Evolutionary conservation across 2,888 invertebrate genomes (phyloP).

Genomic region (Protonemura montana): DNA sequence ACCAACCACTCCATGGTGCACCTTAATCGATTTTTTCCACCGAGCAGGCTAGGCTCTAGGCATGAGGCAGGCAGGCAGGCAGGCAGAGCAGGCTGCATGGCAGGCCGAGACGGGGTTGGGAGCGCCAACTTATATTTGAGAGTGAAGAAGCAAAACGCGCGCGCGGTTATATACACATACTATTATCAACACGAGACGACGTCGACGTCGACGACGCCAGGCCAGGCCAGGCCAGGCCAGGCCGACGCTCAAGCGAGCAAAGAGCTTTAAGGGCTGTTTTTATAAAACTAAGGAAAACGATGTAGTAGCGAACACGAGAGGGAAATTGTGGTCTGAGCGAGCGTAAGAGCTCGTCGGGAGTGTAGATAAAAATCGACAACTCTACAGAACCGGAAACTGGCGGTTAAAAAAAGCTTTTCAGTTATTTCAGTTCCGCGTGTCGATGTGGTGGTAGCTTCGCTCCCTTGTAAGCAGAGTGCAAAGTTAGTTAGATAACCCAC

Average conservation of each 20-base stretch:
- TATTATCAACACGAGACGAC: slow-evolving; percentile 12
- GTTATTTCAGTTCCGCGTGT: not conserved
- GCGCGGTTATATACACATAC: slow-evolving; percentile 12
- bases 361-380: slow-evolving; percentile 12
- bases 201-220: not conserved
- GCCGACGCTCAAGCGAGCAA: not conserved
- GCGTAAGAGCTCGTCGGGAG: not conserved
- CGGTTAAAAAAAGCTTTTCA: not conserved
- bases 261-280: slow-evolving; percentile 1
- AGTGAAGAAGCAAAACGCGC: slow-evolving; percentile 29
- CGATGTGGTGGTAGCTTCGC: not conserved
- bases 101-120: not conserved
- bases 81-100: not conserved
- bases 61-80: not conserved
- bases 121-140: slow-evolving; percentile 28
- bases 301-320: slow-evolving; percentile 7
- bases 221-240: not conserved
- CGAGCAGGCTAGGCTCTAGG: not conserved
- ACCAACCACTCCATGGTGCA: slow-evolving; percentile 28
- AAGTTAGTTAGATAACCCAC: slow-evolving; percentile 1
- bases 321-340: not conserved
- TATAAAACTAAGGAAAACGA: slow-evolving; percentile 12
- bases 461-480: not conserved
- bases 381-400: not conserved
- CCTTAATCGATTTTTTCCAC: slow-evolving; percentile 31